Evolutionary conservation across 2,888 invertebrate species (phyloP), one percentile per base, ranked within the genome.

Genomic region (Andrena dorsata): DNA sequence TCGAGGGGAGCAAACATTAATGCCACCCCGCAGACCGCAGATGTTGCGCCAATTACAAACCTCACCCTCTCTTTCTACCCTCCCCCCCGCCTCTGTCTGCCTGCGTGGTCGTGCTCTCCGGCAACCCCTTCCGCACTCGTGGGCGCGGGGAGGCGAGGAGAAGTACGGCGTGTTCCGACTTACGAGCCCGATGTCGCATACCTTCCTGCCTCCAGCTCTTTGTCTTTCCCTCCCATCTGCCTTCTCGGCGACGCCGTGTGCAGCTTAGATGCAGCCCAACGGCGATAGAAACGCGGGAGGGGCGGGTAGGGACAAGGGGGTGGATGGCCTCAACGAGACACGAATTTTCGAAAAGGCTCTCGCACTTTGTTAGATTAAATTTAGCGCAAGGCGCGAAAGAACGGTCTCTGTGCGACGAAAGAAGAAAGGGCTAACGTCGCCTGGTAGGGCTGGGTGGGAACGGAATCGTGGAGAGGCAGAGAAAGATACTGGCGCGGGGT

Each of bases 221-320:
- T 63, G 69, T 73, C 85, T 73, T 63, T 64, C 26, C 0, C 97
- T 97, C 5, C 96, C 95, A 32, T 51, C 56, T 30, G 23, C 60
- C 28, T 51, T 13, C 72, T 28, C 72, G 69, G 53, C 58, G 53
- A 73, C 80, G 16, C 65, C 63, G 41, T 10, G 53, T 41, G 75
- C 60, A 69, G 65, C 69, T 75, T 56, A 61, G 69, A 70, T 81
- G 82, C 74, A 81, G 30, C 74, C 68, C 56, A 13, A 61, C 13
- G 65, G 64, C 64, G 35, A n/a, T 30, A 10, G 60, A 30, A 47
- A 5, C 20, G 28, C 35, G 28, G 61, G 35, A 23, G 26, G 53
- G 51, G 56, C 7, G n/a, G 60, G 56, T 49, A 68, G 32, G 53
- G 26, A 30, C 1, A 10, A 20, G 41, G 35, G 76, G 61, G 41